Percentiles rank a stretch among this genome's conserved stretches.
Conservation (phyloP, 2,888 invertebrate genomes). For the Eupithecia pulchellata region DNA sequence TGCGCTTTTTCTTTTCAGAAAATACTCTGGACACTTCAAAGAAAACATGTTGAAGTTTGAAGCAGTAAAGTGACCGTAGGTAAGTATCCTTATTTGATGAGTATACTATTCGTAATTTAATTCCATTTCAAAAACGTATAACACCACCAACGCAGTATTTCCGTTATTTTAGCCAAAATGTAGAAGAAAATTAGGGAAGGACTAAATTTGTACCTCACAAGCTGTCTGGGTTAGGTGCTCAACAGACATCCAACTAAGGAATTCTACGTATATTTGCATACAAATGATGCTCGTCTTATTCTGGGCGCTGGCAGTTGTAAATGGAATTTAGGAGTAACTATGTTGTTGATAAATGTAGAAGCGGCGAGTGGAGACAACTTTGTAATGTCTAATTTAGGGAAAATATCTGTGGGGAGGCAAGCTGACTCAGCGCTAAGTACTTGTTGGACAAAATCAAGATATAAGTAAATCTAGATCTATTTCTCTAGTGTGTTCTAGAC, state of each 20-base stretch:
- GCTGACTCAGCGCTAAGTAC: background rate
- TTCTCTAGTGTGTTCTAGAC: background rate
- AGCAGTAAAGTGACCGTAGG: background rate
- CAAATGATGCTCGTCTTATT: background rate
- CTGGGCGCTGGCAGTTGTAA: slow-evolving; percentile 1
- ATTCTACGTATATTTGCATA: slow-evolving; percentile 2
- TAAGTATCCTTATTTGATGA: background rate
- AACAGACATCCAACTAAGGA: background rate
- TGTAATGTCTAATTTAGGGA: background rate
- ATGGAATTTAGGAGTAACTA: background rate
- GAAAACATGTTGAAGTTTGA: background rate
- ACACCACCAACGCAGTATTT: background rate
- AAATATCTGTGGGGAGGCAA: background rate
- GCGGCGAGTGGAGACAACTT: background rate
- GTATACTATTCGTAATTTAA: background rate
- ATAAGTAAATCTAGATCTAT: too few species aligned
- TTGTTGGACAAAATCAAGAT: background rate
- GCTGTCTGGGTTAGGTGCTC: background rate
- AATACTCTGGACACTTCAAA: background rate
- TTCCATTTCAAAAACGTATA: background rate
- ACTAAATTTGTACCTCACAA: background rate
- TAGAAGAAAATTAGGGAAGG: background rate
- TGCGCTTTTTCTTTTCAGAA: background rate
- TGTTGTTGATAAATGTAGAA: slow-evolving; percentile 3
- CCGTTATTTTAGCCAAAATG: background rate